A percentile compares a stretch with the other conserved stretches of the same genome.
Conservation (phyloP, 2,113 vertebrate species). For the Otis tarda region DNA sequence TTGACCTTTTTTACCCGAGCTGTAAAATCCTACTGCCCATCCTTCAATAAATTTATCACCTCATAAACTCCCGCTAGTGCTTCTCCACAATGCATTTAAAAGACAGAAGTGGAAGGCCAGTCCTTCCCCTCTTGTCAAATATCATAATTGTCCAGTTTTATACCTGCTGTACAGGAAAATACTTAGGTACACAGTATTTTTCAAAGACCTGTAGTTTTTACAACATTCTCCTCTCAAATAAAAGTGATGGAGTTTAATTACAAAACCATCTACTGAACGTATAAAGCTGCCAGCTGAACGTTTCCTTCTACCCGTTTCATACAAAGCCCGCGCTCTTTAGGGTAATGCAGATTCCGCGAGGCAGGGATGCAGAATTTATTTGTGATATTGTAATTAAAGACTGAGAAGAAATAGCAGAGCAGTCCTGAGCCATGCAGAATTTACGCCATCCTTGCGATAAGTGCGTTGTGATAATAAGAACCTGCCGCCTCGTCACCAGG, state of each 20-base stretch:
- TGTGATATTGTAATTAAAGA: background rate
- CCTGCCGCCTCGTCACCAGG: conserved; percentile 37
- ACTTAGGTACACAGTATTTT: background rate
- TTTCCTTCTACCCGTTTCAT: background rate
- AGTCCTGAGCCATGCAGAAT: background rate
- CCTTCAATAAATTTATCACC: conserved; percentile 81
- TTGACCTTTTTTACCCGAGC: conserved; percentile 72
- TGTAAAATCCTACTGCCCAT: conserved; percentile 76
- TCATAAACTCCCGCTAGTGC: conserved; percentile 69
- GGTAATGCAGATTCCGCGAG: background rate
- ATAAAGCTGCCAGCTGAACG: background rate
- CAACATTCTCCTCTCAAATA: background rate
- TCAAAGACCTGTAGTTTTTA: background rate
- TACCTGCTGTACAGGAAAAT: background rate
- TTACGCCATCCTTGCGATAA: background rate
- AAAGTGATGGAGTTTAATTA: background rate
- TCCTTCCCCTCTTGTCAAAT: background rate
- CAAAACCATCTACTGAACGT: background rate
- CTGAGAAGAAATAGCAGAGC: background rate
- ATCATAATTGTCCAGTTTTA: background rate
- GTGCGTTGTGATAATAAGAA: conserved; percentile 21
- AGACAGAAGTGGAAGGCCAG: background rate
- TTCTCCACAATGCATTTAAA: conserved; percentile 27
- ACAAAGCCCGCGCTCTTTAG: background rate
- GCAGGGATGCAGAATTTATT: background rate